Evolutionary conservation across 2,888 invertebrate species (phyloP), one percentile per base, ranked within the genome.

Genomic region (Leptothorax acervorum): DNA sequence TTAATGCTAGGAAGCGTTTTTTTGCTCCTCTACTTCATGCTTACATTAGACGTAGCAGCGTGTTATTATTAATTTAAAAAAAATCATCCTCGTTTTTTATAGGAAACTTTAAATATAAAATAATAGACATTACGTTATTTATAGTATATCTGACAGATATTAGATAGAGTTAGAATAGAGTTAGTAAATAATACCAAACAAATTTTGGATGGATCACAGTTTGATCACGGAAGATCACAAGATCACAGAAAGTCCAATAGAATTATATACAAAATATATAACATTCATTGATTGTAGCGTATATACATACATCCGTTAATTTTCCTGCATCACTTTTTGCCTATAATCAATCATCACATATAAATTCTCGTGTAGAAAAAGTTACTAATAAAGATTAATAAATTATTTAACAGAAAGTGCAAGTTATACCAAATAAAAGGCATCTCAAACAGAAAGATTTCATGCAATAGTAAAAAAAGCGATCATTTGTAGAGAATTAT

Each of bases 401-500:
- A 70, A 71, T 39, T 39, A 81, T n/a, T 15, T 71, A 51, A 70
- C 6, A 60, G 48, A 39, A 55, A 31, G 39, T 65, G 18, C 28
- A 76, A 76, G 42, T 76, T 42, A 15, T 53, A 66, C 8, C 18
- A 8, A 53, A 76, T 75, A 48, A 66, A 83, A 84, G 28, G 55
- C 63, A 71, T 70, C 15, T 51, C 71, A 79, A 68, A 66, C 74
- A 73, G 15, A 68, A 78, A 71, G 48, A 48, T 81, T 70, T 53
- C 90, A 90, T 90, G 90, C 90, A 83, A 81, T 66, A 86, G 71
- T 70, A 62, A 86, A 83, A 83, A 68, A 70, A 85, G 53, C 84
- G 35, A 71, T 79, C 28, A 79, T 62, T 85, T 75, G 83, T 55
- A 55, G 68, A 76, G 76, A 66, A 60, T 82, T 45, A 81, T 79